Base-by-base conservation (phyloP, 2,888 invertebrate genomes). In the Eupithecia tripunctaria region DNA sequence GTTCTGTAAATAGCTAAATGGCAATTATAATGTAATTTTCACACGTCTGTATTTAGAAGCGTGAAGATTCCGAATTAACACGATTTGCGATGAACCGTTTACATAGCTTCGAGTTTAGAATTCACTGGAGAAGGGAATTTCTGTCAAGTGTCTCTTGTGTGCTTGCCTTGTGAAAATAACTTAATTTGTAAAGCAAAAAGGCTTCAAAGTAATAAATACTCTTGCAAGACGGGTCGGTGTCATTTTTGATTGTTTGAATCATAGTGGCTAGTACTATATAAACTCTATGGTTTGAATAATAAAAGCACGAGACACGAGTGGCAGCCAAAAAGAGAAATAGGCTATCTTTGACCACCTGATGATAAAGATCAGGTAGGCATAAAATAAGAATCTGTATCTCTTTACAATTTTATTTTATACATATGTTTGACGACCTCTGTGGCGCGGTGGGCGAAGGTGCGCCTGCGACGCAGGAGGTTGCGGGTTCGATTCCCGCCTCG, bases 51-150 rank as follows among this genome's bases (percentile, higher is more conserved):
- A 75, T 75, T 47, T 72, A 74, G 72, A 76, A 73, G 78, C 70
- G 77, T 73, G 70, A 73, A 72, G 74, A 76, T 62, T 66, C 76
- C 41, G 68, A 79, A 77, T 79, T 79, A 79, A 79, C 77, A 71
- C 74, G 77, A 77, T 78, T 78, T 78, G 77, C 75, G 71, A 72
- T 71, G 75, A 78, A 79, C 77, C 76, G 72, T 71, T 72, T 73
- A 78, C 76, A 78, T 78, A 74, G 70, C 68, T 32, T 68, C 68
- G 67, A 68, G 67, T 68, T 70, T 74, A 41, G 71, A 67, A 71
- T 76, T 21, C 41, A 71, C 21, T 43, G 59, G n/a, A 67, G 56
- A 32, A 43, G n/a, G 14, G 56, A 72, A 72, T 63, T 70, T 73
- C 70, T 64, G 59, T 71, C 6, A 63, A 63, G 38, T 64, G 38